Base-by-base conservation (phyloP, 2,888 invertebrate genomes). In the Hylaea fasciaria region DNA sequence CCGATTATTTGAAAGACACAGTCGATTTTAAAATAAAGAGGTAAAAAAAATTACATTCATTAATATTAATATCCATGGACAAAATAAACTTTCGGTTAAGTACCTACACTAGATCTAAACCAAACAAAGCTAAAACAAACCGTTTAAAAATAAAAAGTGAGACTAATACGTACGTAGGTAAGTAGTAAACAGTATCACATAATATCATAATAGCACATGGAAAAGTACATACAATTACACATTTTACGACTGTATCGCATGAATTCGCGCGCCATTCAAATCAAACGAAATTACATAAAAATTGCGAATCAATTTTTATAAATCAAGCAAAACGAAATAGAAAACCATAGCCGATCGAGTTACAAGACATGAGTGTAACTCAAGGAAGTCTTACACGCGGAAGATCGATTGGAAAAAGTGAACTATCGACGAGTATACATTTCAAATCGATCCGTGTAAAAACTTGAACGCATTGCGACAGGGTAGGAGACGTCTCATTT, bases 401-500 rank as follows among this genome's bases (percentile, higher is more conserved):
- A 62, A 62, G 61, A 48, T 43, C 22, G 14, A 47, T 32, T 48
- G 48, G 48, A 52, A 53, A 43, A 61, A 47, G 41, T 39, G 28
- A 48, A 43, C 39, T 39, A 47, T 46, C 52, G 46, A 49, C 40
- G 13, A 11, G 52, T 58, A 41, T 9, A 37, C 28, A 43, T 53
- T 43, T 55, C 44, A 57, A 57, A 62, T 54, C 63, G 59, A 65
- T 57, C 55, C n/a, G n/a, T 14, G 56, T 51, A 60, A 57, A 56
- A 61, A 61, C 13, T 45, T 12, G 47, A 40, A 14, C 10, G 22
- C 45, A 29, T n/a, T 37, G 32, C 32, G 32, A 10, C 10, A 32
- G 32, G 3, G 32, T 32, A 32, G 40, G 49, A 40, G 61, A 47
- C 28, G 52, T 43, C 9, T 29, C 49, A 35, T 16, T 52, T 14